Evolutionary conservation across 2,888 invertebrate genomes (phyloP).

Genomic region (Melanophora roralis): DNA sequence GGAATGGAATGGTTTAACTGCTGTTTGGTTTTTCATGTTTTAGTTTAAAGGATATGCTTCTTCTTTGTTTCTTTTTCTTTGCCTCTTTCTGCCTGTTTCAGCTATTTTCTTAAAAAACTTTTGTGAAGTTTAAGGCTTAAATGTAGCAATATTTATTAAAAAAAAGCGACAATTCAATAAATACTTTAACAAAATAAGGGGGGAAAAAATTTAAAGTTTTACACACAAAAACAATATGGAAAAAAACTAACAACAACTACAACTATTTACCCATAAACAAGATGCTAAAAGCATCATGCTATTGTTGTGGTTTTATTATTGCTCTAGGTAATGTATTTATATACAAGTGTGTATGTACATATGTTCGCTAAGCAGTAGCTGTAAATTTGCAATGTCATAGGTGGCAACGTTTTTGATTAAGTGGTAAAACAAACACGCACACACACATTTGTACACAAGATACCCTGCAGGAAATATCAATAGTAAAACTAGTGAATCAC

Average conservation of each 20-base stretch:
- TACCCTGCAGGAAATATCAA: no score
- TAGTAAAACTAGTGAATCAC: no score
- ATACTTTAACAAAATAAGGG: no score
- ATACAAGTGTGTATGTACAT: no score
- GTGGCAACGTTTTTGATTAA: conserved; percentile 61
- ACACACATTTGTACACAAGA: conserved; percentile 38
- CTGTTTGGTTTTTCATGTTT: conserved; percentile 33
- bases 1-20: conserved; percentile 44
- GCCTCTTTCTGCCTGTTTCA: not conserved
- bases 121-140: conserved; percentile 1
- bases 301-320: conserved; percentile 30
- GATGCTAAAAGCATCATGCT: conserved; percentile 47
- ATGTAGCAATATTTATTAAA: not conserved
- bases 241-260: conserved; percentile 2
- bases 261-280: conserved; percentile 42
- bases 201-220: not conserved
- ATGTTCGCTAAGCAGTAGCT: no score
- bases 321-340: no score
- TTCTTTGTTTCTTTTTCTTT: not conserved
- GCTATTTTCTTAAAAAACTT: not conserved
- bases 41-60: not conserved
- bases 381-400: conserved; percentile 52
- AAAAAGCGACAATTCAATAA: conserved; percentile 26
- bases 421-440: conserved; percentile 53
- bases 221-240: not conserved